phyloP scores from a whole-genome alignment of 2,797 vertebrate species.

The Microhierax caerulescens region DNA sequence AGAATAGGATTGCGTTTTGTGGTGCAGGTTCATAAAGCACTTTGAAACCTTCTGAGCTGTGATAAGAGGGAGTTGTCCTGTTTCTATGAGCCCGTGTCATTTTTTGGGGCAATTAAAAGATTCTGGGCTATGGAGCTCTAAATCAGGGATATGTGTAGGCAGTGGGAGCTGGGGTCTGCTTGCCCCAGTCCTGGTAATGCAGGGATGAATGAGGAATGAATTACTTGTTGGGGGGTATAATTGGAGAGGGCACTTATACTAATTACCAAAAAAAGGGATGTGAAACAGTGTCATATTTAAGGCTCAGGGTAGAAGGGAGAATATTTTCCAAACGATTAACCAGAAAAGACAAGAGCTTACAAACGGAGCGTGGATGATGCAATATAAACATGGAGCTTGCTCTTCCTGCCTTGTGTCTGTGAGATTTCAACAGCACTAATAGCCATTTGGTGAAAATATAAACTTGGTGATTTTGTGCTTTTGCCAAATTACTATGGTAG shows the following conservation, averaged over 20 bases:
- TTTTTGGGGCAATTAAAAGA: background rate
- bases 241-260: background rate
- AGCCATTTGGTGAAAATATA: slow-evolving; percentile 22
- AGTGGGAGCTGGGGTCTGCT: background rate
- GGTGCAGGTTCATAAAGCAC: background rate
- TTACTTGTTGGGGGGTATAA: background rate
- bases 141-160: background rate
- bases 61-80: background rate
- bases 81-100: background rate
- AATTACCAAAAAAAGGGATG: background rate
- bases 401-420: background rate
- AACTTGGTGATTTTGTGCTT: slow-evolving; percentile 40
- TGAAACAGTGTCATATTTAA: background rate
- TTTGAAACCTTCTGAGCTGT: background rate
- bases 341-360: background rate
- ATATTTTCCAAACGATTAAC: background rate
- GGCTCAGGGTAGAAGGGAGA: background rate
- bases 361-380: background rate
- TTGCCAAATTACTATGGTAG: slow-evolving; percentile 67
- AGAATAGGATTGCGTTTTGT: background rate
- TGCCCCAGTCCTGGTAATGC: background rate
- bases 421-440: background rate
- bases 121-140: background rate
- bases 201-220: background rate
- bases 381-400: background rate